Base-by-base conservation (phyloP, 2,888 invertebrate species). In the Erebia epiphron region DNA sequence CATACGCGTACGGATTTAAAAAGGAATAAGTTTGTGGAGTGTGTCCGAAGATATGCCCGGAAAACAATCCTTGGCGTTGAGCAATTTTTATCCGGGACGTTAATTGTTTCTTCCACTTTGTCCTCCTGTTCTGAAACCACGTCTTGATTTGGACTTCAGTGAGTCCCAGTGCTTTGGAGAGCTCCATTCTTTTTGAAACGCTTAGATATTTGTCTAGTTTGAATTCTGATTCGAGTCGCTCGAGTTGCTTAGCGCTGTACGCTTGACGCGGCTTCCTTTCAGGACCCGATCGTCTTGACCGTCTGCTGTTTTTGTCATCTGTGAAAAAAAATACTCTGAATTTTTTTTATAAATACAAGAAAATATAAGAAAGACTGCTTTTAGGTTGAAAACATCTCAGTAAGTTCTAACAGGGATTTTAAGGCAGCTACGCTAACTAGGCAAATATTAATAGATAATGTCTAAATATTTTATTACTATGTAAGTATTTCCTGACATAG, bases 101-200 rank as follows among this genome's bases (percentile, higher is more conserved):
- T 80, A 99, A 90, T 83, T 99, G 99, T 81, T 99, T 99, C 91
- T 99, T 98, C 98, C 98, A 99, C 86, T 99, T 99, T 0, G 99
- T 99, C 74, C 99, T 94, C 71, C 99, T 94, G 85, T 99, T 98
- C 88, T 98, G 98, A 85, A 98, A 98, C 98, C 98, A 98, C 0
- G 98, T 98, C 86, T 99, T 99, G 77, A 99, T 98, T 91, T 99
- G 98, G 0, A 98, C 98, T 90, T 99, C 98, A 0, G 98, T 98
- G 60, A 99, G 94, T 76, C 96, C 97, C 49, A 99, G 88, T 0
- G 96, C 96, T 86, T 98, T 97, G 0, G 98, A 98, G 5, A 99
- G 93, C 80, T 99, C 98, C 96, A 98, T 97, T 68, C 99, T 94
- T 86, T 99, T 99, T 81, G 97, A 98, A 0, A 99, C 99, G 87